These are phyloP conservation scores for Mythimna vitellina DNA, from an alignment of 2,888 invertebrate species.

Conservation along the genomic window DNA sequence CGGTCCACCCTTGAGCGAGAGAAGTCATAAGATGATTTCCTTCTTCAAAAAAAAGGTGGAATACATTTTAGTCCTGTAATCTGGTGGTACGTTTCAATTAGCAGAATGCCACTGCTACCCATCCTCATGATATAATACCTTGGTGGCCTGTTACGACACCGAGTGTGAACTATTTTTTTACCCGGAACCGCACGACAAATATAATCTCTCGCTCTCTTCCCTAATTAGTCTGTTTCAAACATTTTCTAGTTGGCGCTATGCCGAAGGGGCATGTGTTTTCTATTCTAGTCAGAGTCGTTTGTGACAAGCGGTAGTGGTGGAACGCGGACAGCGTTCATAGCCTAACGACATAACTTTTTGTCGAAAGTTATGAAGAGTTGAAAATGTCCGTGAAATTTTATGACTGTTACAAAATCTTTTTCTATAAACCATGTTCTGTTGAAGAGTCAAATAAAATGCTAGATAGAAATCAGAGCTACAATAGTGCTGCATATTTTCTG, in stretches of 20 bases:
- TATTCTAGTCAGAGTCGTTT: constrained; percentile 50
- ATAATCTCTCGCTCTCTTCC: constrained; percentile 25
- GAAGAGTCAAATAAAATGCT: neutral
- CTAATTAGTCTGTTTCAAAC: constrained; percentile 43
- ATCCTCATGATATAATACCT: constrained; percentile 2
- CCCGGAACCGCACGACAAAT: constrained; percentile 30
- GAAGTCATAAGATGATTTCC: too few species aligned
- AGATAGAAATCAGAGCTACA: neutral
- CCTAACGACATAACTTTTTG: constrained; percentile 52
- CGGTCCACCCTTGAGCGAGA: too few species aligned
- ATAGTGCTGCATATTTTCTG: neutral
- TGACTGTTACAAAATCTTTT: constrained; percentile 8
- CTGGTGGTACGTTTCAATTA: constrained; percentile 1
- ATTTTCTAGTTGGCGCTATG: constrained; percentile 34
- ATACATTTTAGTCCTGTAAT: too few species aligned
- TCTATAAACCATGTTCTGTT: neutral
- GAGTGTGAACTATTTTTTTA: constrained; percentile 22
- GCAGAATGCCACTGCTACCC: neutral
- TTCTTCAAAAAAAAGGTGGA: too few species aligned
- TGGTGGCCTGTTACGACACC: constrained; percentile 7
- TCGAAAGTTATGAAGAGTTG: constrained; percentile 18
- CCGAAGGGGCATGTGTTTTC: constrained; percentile 50
- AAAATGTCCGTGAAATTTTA: constrained; percentile 11
- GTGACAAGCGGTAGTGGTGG: constrained; percentile 37
- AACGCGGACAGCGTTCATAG: constrained; percentile 9